Evolutionary conservation across 2,888 invertebrate genomes (phyloP).

Genomic region (Dryadula phaetusa): DNA sequence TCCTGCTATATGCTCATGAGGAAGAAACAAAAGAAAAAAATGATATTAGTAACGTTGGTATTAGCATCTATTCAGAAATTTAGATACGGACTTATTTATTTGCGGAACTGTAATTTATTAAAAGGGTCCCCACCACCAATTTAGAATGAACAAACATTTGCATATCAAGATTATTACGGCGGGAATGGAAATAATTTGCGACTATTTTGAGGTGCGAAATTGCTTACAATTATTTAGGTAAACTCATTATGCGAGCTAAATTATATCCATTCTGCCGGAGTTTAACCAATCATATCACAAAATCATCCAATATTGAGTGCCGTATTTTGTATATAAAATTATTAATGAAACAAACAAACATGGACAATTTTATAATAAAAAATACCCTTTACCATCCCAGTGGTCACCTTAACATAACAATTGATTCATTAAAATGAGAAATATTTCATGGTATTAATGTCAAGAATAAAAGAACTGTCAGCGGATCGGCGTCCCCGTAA

Average conservation of each 20-base stretch:
- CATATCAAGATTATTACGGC: constrained; percentile 50
- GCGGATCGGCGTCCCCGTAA: constrained; percentile 24
- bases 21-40: constrained; percentile 79
- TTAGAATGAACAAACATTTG: constrained; percentile 52
- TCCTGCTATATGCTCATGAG: constrained; percentile 83
- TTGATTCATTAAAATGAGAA: constrained; percentile 41
- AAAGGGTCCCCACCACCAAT: constrained; percentile 64
- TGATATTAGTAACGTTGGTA: constrained; percentile 78
- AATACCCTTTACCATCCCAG: constrained; percentile 42
- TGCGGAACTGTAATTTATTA: constrained; percentile 48
- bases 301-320: constrained; percentile 51
- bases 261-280: constrained; percentile 53
- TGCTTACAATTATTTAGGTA: constrained; percentile 46
- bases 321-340: constrained; percentile 13
- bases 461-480: constrained; percentile 35
- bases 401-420: constrained; percentile 41
- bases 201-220: constrained; percentile 46
- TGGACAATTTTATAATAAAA: constrained; percentile 40
- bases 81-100: constrained; percentile 53
- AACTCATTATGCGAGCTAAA: constrained; percentile 48
- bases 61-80: constrained; percentile 56
- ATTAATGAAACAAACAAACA: constrained; percentile 5
- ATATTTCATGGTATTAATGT: constrained; percentile 32
- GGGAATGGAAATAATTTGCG: constrained; percentile 51
- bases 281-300: constrained; percentile 49